These are phyloP conservation scores for Therioaphis trifolii DNA, from an alignment of 2,888 invertebrate species.

Conservation along the genomic window DNA sequence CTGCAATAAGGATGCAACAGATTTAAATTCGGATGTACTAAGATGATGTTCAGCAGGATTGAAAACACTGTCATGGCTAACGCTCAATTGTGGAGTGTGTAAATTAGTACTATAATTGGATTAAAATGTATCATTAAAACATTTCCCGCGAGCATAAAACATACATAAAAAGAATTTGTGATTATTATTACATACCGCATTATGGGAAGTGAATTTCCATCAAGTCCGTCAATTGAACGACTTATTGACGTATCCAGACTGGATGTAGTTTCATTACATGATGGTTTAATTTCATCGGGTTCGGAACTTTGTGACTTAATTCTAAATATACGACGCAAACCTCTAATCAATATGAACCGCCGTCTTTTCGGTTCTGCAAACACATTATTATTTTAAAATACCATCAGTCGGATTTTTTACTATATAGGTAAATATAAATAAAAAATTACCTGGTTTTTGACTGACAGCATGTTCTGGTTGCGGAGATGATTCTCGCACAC, in stretches of 20 bases:
- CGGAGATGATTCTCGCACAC: constrained; percentile 75
- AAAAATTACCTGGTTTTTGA: constrained; percentile 69
- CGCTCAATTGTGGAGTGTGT: constrained; percentile 76
- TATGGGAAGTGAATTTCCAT: constrained; percentile 71
- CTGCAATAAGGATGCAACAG: constrained; percentile 69
- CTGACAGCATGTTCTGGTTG: constrained; percentile 72
- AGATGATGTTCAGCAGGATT: constrained; percentile 76
- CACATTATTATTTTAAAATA: neutral
- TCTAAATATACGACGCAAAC: constrained; percentile 79
- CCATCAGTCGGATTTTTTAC: neutral
- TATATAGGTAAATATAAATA: neutral
- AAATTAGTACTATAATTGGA: constrained; percentile 68
- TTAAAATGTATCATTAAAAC: constrained; percentile 50
- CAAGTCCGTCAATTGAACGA: constrained; percentile 65
- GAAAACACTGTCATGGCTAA: constrained; percentile 92
- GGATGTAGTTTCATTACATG: neutral
- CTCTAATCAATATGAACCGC: constrained; percentile 76
- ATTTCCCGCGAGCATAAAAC: neutral
- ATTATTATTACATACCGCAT: constrained; percentile 70
- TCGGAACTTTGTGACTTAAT: constrained; percentile 71
- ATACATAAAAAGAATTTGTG: neutral
- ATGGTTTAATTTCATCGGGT: constrained; percentile 62
- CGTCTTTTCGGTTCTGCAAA: constrained; percentile 72
- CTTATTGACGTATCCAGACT: constrained; percentile 63
- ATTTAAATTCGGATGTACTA: constrained; percentile 72